phyloP scores from a whole-genome alignment of 2,888 invertebrate species.

The Dryobotodes eremita region DNA sequence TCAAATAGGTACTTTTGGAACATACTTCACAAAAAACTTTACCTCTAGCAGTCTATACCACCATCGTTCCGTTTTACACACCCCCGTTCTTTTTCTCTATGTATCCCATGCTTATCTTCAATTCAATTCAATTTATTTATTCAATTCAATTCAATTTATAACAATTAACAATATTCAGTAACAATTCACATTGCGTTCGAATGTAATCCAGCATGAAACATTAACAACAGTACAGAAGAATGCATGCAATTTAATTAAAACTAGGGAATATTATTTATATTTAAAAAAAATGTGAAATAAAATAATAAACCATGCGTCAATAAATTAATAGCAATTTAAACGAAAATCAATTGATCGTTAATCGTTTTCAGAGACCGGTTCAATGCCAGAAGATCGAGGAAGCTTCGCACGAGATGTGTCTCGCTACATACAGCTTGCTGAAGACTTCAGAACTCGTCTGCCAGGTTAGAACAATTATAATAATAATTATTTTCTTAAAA shows the following conservation, averaged over 20 bases:
- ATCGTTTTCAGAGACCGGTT: conserved; percentile 71
- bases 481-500: background rate
- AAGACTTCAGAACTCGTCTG: conserved; percentile 76
- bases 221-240: no score
- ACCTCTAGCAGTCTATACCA: background rate
- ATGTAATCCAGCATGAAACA: no score
- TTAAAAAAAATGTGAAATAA: no score
- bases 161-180: no score
- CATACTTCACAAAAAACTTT: background rate
- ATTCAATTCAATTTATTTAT: no score
- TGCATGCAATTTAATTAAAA: no score
- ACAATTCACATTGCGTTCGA: no score
- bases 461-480: conserved; percentile 37
- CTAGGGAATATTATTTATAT: no score
- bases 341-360: background rate
- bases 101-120: background rate
- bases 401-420: conserved; percentile 77
- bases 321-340: no score
- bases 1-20: background rate
- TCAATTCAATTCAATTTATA: no score
- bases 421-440: conserved; percentile 78
- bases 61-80: background rate
- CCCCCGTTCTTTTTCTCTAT: background rate
- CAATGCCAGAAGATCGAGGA: conserved; percentile 78
- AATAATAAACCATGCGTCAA: no score